Evolutionary conservation across 2,113 vertebrate genomes (phyloP).

Genomic region (Heterocephalus glaber): DNA sequence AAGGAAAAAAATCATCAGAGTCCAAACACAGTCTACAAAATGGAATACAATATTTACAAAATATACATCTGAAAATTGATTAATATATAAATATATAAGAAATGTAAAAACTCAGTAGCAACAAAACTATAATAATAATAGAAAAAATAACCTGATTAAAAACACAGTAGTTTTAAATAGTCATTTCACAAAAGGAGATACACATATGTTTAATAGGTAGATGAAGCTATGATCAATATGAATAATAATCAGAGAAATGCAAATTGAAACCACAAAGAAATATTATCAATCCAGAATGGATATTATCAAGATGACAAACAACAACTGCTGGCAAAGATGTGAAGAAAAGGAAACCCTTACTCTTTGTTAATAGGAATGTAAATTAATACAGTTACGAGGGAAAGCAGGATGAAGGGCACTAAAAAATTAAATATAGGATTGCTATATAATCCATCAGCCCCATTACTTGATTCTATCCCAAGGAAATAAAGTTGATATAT

Average conservation of each 20-base stretch:
- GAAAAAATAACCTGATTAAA: neutral
- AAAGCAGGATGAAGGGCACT: fast-evolving
- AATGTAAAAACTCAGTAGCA: neutral
- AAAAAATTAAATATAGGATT: neutral
- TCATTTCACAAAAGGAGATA: neutral
- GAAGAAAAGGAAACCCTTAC: neutral
- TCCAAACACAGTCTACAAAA: neutral
- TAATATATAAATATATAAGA: neutral
- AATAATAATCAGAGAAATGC: neutral
- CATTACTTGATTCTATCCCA: neutral
- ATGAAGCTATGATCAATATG: neutral
- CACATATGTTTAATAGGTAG: neutral
- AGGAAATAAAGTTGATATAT: neutral
- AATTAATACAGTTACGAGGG: fast-evolving
- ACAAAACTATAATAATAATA: neutral
- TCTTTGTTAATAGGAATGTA: neutral
- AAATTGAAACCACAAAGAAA: neutral
- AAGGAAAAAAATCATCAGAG: neutral
- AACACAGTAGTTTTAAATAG: neutral
- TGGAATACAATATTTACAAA: neutral
- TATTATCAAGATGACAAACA: neutral
- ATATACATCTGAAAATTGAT: neutral
- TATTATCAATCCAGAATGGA: fast-evolving
- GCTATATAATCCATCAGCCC: no score
- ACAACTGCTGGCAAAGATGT: neutral